These are phyloP conservation scores for Musca domestica DNA, from an alignment of 1,140 invertebrate genomes.

Conservation along the genomic window DNA sequence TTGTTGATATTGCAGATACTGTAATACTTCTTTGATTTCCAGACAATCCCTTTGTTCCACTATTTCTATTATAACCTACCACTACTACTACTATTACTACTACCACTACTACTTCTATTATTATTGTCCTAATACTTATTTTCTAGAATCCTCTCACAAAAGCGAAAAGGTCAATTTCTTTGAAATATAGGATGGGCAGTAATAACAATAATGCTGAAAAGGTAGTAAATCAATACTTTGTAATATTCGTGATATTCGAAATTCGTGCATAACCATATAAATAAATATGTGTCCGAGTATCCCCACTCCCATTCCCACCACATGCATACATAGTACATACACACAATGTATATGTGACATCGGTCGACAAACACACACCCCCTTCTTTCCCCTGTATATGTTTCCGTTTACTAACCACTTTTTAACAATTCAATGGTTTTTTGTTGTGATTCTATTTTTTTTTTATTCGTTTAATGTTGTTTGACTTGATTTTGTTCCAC, in stretches of 20 bases:
- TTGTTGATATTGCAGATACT: not conserved
- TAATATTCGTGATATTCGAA: not conserved
- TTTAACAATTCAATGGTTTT: too few species aligned
- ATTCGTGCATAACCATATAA: too few species aligned
- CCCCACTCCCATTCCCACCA: too few species aligned
- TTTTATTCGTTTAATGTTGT: too few species aligned
- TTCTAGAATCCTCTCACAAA: slow-evolving; percentile 52
- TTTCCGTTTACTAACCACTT: too few species aligned
- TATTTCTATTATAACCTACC: slow-evolving; percentile 12
- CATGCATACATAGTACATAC: too few species aligned
- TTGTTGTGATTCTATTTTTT: too few species aligned
- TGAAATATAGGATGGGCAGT: slow-evolving; percentile 53
- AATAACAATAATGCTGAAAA: slow-evolving; percentile 48
- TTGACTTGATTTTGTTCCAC: too few species aligned
- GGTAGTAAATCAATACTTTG: slow-evolving; percentile 41
- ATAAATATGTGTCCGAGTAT: too few species aligned
- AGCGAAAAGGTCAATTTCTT: slow-evolving; percentile 53
- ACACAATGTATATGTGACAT: too few species aligned
- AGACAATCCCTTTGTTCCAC: slow-evolving; percentile 1
- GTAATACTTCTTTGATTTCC: not conserved
- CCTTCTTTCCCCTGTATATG: too few species aligned
- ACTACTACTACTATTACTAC: slow-evolving; percentile 28
- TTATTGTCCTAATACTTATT: slow-evolving; percentile 39
- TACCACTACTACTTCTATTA: slow-evolving; percentile 27
- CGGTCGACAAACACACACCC: too few species aligned